Percentiles rank a stretch among this genome's conserved stretches.
phyloP scores from a whole-genome alignment of 2,888 invertebrate species.

The Xestia ashworthii region DNA sequence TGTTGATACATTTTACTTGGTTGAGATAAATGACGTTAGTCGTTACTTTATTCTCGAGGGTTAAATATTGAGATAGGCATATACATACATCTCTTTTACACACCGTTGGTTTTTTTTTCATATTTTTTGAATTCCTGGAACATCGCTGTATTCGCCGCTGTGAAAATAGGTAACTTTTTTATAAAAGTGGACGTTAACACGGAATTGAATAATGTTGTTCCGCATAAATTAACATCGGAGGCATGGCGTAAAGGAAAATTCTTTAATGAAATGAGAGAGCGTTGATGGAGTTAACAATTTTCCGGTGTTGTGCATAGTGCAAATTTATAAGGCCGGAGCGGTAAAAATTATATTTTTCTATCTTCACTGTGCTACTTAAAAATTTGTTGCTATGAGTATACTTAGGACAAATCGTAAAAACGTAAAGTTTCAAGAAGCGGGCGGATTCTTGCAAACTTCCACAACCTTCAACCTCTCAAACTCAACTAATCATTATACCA shows the following conservation, averaged over 20 bases:
- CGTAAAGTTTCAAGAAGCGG: not conserved
- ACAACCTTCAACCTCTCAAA: too few species aligned
- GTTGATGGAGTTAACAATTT: conserved; percentile 23
- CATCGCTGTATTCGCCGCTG: conserved; percentile 13
- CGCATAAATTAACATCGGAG: conserved; percentile 43
- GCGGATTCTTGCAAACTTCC: too few species aligned
- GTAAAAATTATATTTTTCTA: not conserved
- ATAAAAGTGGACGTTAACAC: conserved; percentile 45
- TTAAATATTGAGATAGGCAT: conserved; percentile 49
- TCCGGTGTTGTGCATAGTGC: not conserved
- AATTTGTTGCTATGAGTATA: not conserved
- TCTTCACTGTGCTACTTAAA: not conserved
- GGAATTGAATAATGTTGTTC: conserved; percentile 44
- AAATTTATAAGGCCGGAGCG: not conserved
- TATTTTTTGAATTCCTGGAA: conserved; percentile 30
- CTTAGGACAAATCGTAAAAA: not conserved
- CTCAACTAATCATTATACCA: not conserved
- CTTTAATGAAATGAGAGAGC: conserved; percentile 43
- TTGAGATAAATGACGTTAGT: conserved; percentile 63
- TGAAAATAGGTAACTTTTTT: conserved; percentile 19
- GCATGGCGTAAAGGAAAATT: conserved; percentile 31
- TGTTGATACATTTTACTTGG: conserved; percentile 61
- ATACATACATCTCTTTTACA: conserved; percentile 45
- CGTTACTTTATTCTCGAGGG: conserved; percentile 53
- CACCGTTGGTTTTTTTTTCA: conserved; percentile 19